Evolutionary conservation across 2,113 vertebrate species (phyloP).

Genomic region (Haliaeetus leucogaster): DNA sequence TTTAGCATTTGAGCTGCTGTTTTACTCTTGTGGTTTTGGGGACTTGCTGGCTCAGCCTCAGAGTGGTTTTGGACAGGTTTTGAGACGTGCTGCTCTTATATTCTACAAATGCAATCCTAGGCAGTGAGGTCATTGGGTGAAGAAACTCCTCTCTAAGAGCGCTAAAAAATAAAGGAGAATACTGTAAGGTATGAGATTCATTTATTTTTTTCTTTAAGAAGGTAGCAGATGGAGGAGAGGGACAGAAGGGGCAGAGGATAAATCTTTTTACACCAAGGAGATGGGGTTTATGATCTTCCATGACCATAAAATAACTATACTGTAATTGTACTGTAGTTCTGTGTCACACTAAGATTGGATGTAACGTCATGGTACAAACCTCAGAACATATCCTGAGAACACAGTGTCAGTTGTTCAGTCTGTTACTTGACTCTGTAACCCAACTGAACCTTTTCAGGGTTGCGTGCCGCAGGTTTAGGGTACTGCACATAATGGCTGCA

Average conservation of each 20-base stretch:
- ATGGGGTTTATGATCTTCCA: not conserved
- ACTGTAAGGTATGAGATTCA: not conserved
- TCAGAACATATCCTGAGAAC: rapidly evolving
- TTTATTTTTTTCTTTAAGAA: not conserved
- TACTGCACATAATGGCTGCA: not conserved
- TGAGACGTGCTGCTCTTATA: not conserved
- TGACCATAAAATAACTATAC: not conserved
- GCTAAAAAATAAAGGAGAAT: not conserved
- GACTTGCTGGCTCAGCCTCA: not conserved
- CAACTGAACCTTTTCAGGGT: not conserved
- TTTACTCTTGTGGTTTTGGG: not conserved
- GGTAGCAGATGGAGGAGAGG: not conserved
- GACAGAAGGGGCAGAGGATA: not conserved
- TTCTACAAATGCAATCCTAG: not conserved
- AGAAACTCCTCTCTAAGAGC: not conserved
- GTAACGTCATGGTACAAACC: not conserved
- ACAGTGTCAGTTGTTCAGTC: not conserved
- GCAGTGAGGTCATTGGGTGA: not conserved
- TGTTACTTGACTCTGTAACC: not conserved
- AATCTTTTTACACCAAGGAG: not conserved
- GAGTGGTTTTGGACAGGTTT: not conserved
- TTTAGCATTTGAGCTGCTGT: not conserved
- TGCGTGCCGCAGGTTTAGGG: not conserved
- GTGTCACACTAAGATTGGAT: not conserved
- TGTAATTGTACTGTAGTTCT: not conserved